Evolutionary conservation across 2,113 vertebrate genomes (phyloP).

Genomic region (Kryptolebias marmoratus): DNA sequence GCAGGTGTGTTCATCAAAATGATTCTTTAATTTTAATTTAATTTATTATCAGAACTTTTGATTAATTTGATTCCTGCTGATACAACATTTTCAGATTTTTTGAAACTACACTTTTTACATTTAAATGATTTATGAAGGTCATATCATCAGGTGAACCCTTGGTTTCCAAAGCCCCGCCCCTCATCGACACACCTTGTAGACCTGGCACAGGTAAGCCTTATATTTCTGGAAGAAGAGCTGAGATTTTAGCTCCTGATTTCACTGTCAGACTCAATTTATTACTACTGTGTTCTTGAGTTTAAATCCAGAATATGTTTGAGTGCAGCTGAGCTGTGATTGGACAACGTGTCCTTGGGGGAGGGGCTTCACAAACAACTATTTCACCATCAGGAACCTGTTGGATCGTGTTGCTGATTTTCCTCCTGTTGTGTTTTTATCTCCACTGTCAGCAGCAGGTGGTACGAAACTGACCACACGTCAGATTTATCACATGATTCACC

Average conservation of each 20-base stretch:
- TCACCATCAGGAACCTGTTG: conserved; percentile 8
- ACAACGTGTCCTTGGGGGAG: neutral
- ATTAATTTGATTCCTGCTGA: conserved; percentile 58
- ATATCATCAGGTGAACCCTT: neutral
- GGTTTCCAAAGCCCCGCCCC: neutral
- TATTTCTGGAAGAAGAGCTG: neutral
- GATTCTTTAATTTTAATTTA: conserved; percentile 8
- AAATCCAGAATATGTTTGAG: neutral
- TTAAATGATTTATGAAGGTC: conserved; percentile 10
- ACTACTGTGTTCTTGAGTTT: neutral
- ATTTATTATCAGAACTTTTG: neutral
- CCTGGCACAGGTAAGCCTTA: neutral
- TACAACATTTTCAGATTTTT: neutral
- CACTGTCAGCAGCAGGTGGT: neutral
- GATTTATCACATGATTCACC: neutral
- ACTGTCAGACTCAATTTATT: neutral
- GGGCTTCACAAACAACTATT: conserved; percentile 17
- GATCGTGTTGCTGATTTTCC: neutral
- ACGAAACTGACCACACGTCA: neutral
- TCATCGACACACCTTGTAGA: neutral
- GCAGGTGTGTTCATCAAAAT: neutral
- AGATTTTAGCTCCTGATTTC: no score
- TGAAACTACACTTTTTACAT: neutral
- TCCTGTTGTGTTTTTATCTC: neutral
- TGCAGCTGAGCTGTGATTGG: neutral